Evolutionary conservation across 2,888 invertebrate genomes (phyloP).

Genomic region (Caenorhabditis wallacei): DNA sequence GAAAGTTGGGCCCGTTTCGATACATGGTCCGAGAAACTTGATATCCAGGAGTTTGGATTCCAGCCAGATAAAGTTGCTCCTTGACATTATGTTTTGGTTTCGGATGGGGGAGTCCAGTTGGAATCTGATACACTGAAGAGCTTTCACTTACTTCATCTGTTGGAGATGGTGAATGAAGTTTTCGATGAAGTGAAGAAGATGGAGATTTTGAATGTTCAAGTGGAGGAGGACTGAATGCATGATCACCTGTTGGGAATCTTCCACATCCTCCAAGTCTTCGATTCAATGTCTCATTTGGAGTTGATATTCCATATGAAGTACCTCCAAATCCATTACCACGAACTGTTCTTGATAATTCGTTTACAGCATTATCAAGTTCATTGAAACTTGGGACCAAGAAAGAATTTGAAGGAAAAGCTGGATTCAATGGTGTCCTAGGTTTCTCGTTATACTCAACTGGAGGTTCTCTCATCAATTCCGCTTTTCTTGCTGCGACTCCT

Average conservation of each 20-base stretch:
- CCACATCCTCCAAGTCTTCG: conserved; percentile 74
- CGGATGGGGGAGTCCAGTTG: conserved; percentile 81
- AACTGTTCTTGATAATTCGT: conserved; percentile 62
- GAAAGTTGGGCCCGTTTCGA: conserved; percentile 76
- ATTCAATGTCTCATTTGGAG: conserved; percentile 28
- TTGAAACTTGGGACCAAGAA: conserved; percentile 74
- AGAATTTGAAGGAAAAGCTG: conserved; percentile 59
- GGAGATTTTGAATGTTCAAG: conserved; percentile 9
- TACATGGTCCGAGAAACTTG: conserved; percentile 48
- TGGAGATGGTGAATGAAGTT: conserved; percentile 72
- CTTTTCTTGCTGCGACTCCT: conserved; percentile 74
- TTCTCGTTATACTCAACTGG: conserved; percentile 40
- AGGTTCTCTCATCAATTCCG: conserved; percentile 73
- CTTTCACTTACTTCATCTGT: conserved; percentile 70
- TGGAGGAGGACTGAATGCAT: conserved; percentile 72
- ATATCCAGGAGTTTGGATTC: conserved; percentile 60
- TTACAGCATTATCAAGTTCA: conserved; percentile 77
- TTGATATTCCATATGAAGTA: not conserved
- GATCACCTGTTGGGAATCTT: conserved; percentile 79
- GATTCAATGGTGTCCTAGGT: conserved; percentile 59
- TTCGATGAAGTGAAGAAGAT: conserved; percentile 47
- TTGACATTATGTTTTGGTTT: conserved; percentile 82
- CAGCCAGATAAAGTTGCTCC: conserved; percentile 78
- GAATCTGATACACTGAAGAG: conserved; percentile 74
- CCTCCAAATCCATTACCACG: conserved; percentile 45